phyloP scores from a whole-genome alignment of 2,797 vertebrate genomes.

The Gymnothorax reevesii region DNA sequence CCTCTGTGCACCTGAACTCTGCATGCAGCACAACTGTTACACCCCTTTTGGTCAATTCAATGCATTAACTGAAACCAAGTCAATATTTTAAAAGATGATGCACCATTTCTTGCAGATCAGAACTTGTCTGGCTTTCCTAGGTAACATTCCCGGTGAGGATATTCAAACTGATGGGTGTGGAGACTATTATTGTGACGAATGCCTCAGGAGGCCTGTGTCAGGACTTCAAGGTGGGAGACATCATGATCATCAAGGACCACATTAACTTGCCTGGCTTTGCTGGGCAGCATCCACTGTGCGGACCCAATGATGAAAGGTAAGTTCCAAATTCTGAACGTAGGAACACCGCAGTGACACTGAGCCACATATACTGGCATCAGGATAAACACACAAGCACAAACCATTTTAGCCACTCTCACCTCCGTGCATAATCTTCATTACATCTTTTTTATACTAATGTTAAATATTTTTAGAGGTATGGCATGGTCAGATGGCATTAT shows the following conservation, averaged over 20 bases:
- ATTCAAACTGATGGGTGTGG: slow-evolving; percentile 71
- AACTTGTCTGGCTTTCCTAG: slow-evolving; percentile 42
- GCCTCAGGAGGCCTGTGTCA: slow-evolving; percentile 71
- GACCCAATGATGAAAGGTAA: slow-evolving; percentile 72
- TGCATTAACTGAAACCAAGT: too few species aligned
- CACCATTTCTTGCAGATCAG: neutral
- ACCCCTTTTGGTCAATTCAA: too few species aligned
- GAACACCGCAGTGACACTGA: neutral
- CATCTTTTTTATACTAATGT: neutral
- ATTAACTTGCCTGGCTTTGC: slow-evolving; percentile 73
- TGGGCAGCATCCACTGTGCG: slow-evolving; percentile 69
- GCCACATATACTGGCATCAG: neutral
- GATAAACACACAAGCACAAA: neutral
- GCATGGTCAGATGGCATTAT: too few species aligned
- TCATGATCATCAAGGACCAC: slow-evolving; percentile 75
- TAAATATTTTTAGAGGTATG: too few species aligned
- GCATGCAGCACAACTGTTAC: too few species aligned
- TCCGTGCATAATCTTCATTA: neutral
- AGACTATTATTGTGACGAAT: slow-evolving; percentile 67
- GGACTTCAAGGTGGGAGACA: slow-evolving; percentile 72
- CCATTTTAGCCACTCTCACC: neutral
- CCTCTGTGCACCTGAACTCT: too few species aligned
- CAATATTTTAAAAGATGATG: too few species aligned
- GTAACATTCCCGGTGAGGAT: slow-evolving; percentile 69
- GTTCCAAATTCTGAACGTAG: neutral